Evolutionary conservation across 2,113 vertebrate genomes (phyloP).

Genomic region (Vireo altiloquus): DNA sequence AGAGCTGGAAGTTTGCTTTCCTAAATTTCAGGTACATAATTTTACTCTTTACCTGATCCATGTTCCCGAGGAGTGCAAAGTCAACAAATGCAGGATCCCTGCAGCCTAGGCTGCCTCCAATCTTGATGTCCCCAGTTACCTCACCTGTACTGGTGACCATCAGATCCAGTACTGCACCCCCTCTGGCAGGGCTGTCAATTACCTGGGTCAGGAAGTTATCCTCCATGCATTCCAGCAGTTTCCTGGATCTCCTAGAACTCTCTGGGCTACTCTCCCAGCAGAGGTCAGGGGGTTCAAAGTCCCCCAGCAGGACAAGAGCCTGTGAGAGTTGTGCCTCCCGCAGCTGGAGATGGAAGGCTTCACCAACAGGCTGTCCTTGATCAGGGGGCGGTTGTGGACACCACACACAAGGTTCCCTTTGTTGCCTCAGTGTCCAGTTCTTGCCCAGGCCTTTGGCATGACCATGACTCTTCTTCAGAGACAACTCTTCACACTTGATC

Average conservation of each 20-base stretch:
- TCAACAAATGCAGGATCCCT: neutral
- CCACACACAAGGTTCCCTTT: neutral
- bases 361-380: neutral
- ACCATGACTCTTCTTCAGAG: neutral
- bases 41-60: neutral
- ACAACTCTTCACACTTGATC: neutral
- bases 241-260: no score
- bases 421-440: neutral
- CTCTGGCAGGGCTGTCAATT: neutral
- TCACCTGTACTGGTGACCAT: neutral
- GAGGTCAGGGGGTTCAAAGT: neutral
- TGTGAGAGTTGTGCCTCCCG: neutral
- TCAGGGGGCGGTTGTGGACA: no score
- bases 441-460: neutral
- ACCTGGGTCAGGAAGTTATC: neutral
- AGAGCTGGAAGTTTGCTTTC: neutral
- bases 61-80: neutral
- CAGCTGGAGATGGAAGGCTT: neutral
- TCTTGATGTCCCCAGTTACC: no score
- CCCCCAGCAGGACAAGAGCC: neutral
- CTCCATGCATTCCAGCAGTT: neutral
- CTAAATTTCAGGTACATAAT: neutral
- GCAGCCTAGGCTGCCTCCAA: neutral
- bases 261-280: neutral
- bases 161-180: neutral